Evolutionary conservation across 2,888 invertebrate genomes (phyloP).

Genomic region (Melinopterus prodromus): DNA sequence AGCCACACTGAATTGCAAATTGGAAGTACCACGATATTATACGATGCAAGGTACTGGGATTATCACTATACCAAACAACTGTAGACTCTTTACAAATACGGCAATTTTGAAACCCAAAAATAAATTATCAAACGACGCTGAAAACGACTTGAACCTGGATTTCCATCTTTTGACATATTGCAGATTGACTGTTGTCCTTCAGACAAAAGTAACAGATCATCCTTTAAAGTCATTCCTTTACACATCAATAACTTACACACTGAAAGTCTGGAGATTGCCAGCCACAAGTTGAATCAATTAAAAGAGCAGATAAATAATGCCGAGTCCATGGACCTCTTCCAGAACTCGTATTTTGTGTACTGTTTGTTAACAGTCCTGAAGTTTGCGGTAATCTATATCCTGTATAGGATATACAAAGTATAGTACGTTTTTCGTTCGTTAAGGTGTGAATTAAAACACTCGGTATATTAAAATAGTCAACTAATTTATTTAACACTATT

Average conservation of each 20-base stretch:
- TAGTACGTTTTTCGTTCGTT: no score
- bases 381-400: neutral
- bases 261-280: neutral
- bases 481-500: no score
- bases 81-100: conserved; percentile 16
- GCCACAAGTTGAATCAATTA: neutral
- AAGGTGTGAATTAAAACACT: no score
- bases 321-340: neutral
- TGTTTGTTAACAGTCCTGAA: neutral
- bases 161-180: neutral
- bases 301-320: neutral
- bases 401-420: conserved; percentile 21
- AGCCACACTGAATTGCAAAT: neutral
- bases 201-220: neutral
- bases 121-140: neutral
- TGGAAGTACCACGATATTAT: neutral
- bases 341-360: conserved; percentile 14
- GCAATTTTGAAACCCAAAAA: neutral
- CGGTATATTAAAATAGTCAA: no score
- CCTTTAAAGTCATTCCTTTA: neutral
- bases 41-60: neutral
- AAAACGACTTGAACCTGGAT: neutral
- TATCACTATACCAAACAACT: neutral
- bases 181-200: neutral
- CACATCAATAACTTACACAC: neutral